Evolutionary conservation across 2,888 invertebrate species (phyloP), one percentile per base, ranked within the genome.

Genomic region (Drosophila longiperda): DNA sequence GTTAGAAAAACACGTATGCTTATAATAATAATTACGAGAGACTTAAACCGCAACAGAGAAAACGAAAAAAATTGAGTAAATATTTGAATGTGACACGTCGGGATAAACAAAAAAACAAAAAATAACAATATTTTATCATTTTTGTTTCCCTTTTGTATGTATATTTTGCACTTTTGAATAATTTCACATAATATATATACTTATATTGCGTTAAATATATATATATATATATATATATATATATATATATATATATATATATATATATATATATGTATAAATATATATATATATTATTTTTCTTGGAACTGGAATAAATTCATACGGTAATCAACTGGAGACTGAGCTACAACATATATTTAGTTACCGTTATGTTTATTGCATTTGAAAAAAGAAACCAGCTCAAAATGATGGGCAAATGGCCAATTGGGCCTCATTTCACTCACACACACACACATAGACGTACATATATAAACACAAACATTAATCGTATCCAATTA

Each of bases 311-410:
- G 80, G 75, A 89, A 78, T 84, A 79, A 83, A 85, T 73, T 69
- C 61, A 76, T 61, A 80, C 92, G 92, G 91, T 91, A 91, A 92
- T 91, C 89, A 89, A 88, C 90, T 92, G 92, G 92, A 92, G 92
- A 92, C 92, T 92, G 92, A 92, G 92, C 91, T 92, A 92, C 92
- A 92, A 92, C 92, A 92, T 91, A 83, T 78, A 91, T 92, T 92
- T 91, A 91, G 91, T 92, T 92, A 87, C 90, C 91, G 91, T 86
- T 84, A 78, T 89, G 87, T 89, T 90, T 90, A 83, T 82, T 79
- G 75, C 89, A 87, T 74, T 77, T 83, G 59, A 61, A 75, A 49
- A 67, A 66, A 52, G 59, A 48, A 48, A 40, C 64, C 48, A 64
- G 29, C 49, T 48, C 40, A 42, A 57, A 61, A n/a, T 55, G 11